Percentiles rank a stretch among this genome's conserved stretches.
These are phyloP conservation scores for Heliconius charithonia DNA, from an alignment of 2,888 invertebrate genomes.

Conservation along the genomic window DNA sequence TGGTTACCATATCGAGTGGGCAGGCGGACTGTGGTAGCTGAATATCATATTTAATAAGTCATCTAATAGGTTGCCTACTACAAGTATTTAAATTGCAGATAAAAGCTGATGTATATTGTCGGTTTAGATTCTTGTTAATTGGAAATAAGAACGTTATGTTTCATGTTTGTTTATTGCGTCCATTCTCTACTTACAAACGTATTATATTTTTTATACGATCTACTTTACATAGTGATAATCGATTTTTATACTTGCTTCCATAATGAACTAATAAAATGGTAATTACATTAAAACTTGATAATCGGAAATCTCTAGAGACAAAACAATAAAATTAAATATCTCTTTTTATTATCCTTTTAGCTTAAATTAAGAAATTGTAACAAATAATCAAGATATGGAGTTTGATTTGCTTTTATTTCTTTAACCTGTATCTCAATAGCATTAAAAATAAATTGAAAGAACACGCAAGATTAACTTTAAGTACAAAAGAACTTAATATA, in stretches of 20 bases:
- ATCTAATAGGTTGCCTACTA: constrained; percentile 30
- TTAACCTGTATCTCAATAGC: not conserved
- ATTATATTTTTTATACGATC: not conserved
- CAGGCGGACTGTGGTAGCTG: constrained; percentile 50
- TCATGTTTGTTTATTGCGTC: constrained; percentile 12
- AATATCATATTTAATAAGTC: constrained; percentile 50
- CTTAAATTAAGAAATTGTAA: constrained; percentile 16
- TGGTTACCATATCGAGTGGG: constrained; percentile 69
- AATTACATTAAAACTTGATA: not conserved
- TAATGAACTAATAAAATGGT: constrained; percentile 3
- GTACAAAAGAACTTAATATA: constrained; percentile 35
- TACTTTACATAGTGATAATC: not conserved
- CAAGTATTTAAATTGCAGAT: constrained; percentile 31
- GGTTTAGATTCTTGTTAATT: constrained; percentile 24
- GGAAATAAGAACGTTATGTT: constrained; percentile 1
- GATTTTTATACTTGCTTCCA: not conserved
- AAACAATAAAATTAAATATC: constrained; percentile 1
- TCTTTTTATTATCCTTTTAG: constrained; percentile 12
- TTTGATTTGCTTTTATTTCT: constrained; percentile 5
- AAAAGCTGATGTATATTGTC: constrained; percentile 6
- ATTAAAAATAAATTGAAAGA: constrained; percentile 11
- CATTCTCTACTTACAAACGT: not conserved
- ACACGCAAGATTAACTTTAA: constrained; percentile 25
- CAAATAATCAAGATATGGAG: constrained; percentile 10
- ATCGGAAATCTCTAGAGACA: not conserved